Conservation (phyloP, 2,888 invertebrate genomes). For the Kuschelorhynchus macadamiae region DNA sequence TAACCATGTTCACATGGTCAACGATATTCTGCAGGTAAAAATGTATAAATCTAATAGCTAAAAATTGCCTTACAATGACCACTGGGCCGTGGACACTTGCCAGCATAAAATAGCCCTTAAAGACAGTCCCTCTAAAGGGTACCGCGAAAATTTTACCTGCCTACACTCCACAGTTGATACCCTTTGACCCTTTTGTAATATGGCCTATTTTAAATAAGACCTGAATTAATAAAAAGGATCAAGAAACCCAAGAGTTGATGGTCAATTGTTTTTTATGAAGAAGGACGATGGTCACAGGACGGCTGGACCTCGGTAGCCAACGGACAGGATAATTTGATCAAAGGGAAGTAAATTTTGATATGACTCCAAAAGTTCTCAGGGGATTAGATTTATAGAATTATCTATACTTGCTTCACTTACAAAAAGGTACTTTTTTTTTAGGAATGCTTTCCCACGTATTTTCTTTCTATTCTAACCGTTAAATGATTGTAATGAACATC, state of each 20-base stretch:
- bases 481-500: no score
- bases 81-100: conserved; percentile 37
- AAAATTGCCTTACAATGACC: conserved; percentile 41
- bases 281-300: conserved; percentile 17
- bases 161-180: conserved; percentile 60
- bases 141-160: conserved; percentile 56
- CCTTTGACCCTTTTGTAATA: conserved; percentile 60
- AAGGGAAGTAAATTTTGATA: conserved; percentile 3
- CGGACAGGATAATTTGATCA: conserved; percentile 9
- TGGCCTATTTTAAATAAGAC: conserved; percentile 62
- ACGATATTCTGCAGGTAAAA: conserved; percentile 35
- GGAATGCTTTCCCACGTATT: no score
- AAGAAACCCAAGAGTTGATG: conserved; percentile 3
- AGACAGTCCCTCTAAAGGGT: neutral
- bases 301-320: conserved; percentile 16
- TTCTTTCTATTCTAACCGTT: no score
- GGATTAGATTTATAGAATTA: no score
- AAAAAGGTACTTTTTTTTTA: no score
- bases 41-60: conserved; percentile 6
- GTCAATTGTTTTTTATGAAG: conserved; percentile 25
- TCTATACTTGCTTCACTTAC: no score
- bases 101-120: conserved; percentile 6
- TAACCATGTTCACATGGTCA: conserved; percentile 54
- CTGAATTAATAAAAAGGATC: conserved; percentile 26
- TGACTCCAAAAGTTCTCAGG: no score